A percentile compares a stretch with the other conserved stretches of the same genome.
These are phyloP conservation scores for Nesospiza acunhae DNA, from an alignment of 2,113 vertebrate species.

Conservation along the genomic window DNA sequence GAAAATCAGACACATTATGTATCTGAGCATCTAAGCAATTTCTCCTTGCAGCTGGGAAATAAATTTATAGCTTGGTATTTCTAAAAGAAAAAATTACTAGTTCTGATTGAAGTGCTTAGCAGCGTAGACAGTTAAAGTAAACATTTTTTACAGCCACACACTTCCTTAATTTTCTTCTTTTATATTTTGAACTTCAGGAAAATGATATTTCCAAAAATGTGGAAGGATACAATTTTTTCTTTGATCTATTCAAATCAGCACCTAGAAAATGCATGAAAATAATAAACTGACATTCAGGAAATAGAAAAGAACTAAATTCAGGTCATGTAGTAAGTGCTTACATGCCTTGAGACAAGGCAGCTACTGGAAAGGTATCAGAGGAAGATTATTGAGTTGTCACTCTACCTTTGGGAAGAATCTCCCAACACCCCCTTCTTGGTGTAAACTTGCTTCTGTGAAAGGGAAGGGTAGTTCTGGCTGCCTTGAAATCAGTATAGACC, in stretches of 20 bases:
- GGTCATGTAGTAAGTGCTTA: not conserved
- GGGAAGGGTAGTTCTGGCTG: not conserved
- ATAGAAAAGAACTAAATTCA: not conserved
- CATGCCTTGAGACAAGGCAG: not conserved
- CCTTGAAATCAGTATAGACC: not conserved
- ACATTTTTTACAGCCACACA: not conserved
- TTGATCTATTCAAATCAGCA: not conserved
- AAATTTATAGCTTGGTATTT: constrained; percentile 40
- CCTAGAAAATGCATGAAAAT: not conserved
- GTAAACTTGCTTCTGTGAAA: not conserved
- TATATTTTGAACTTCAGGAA: not conserved
- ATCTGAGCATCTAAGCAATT: not conserved
- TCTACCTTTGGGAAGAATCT: not conserved
- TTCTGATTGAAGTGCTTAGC: constrained; percentile 17
- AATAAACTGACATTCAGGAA: not conserved
- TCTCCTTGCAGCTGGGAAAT: constrained; percentile 24
- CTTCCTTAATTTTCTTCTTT: constrained; percentile 25
- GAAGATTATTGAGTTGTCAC: not conserved
- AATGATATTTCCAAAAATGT: not conserved
- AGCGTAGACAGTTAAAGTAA: not conserved
- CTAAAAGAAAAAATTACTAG: constrained; percentile 20
- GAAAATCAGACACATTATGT: not conserved
- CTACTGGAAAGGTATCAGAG: not conserved
- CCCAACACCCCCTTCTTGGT: not conserved
- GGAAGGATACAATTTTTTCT: not conserved